These are phyloP conservation scores for Fukomys damarensis DNA, from an alignment of 2,113 vertebrate species.

Conservation along the genomic window DNA sequence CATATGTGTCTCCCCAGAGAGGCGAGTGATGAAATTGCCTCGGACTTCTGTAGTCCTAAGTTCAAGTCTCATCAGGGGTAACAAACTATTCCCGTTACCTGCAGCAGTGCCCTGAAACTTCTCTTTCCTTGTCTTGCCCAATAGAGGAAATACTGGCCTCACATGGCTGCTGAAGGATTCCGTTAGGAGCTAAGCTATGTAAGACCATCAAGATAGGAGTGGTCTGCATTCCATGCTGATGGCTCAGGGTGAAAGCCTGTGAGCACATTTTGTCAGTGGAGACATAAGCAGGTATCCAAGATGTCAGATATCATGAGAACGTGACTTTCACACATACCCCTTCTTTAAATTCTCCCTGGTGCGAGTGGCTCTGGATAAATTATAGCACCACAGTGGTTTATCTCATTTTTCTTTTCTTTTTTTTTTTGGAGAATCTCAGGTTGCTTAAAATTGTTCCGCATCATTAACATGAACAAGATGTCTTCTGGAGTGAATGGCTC, in stretches of 20 bases:
- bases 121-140: neutral
- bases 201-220: neutral
- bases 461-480: neutral
- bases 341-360: neutral
- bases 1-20: neutral
- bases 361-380: neutral
- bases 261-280: neutral
- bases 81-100: neutral
- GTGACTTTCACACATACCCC: neutral
- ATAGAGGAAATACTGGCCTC: neutral
- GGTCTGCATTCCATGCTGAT: neutral
- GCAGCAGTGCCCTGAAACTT: neutral
- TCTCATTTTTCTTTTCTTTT: no score
- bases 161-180: neutral
- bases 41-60: neutral
- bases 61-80: neutral
- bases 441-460: neutral
- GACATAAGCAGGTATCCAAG: neutral
- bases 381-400: neutral
- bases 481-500: neutral
- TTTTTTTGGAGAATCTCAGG: slow-evolving; percentile 4
- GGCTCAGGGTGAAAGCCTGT: neutral
- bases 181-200: neutral
- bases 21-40: neutral
- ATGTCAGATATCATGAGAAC: neutral